Percentiles rank a stretch among this genome's conserved stretches.
These are phyloP conservation scores for Tamandua tetradactyla DNA, from an alignment of 2,797 vertebrate genomes.

Conservation along the genomic window DNA sequence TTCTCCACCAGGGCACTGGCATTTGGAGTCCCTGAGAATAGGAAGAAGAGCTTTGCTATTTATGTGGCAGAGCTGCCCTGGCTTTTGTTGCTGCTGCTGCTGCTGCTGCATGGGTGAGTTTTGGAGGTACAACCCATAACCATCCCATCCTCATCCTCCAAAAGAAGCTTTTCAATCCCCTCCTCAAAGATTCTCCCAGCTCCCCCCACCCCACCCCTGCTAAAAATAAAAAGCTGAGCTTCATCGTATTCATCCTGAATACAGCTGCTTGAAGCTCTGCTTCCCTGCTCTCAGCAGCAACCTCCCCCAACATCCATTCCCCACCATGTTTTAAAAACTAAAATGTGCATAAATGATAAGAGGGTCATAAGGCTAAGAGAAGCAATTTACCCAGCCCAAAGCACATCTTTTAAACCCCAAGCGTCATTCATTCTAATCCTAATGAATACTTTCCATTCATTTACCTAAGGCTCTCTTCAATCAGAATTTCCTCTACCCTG, in stretches of 20 bases:
- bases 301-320: neutral
- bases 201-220: neutral
- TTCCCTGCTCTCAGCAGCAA: neutral
- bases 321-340: neutral
- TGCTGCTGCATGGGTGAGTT: neutral
- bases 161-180: conserved; percentile 9
- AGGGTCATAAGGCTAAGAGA: neutral
- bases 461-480: neutral
- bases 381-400: neutral
- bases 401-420: neutral
- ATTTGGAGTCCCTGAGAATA: neutral
- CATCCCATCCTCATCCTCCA: neutral
- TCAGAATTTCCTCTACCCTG: neutral
- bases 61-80: accelerated
- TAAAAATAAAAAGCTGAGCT: conserved; percentile 30
- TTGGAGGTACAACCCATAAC: neutral
- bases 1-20: neutral
- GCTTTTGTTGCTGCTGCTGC: neutral
- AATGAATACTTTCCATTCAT: neutral
- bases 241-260: neutral
- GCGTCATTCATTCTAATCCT: neutral
- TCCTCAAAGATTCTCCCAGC: neutral
- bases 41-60: neutral
- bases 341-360: neutral
- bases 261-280: neutral